phyloP scores from a whole-genome alignment of 1,140 invertebrate genomes.

The Anthonomus grandis region DNA sequence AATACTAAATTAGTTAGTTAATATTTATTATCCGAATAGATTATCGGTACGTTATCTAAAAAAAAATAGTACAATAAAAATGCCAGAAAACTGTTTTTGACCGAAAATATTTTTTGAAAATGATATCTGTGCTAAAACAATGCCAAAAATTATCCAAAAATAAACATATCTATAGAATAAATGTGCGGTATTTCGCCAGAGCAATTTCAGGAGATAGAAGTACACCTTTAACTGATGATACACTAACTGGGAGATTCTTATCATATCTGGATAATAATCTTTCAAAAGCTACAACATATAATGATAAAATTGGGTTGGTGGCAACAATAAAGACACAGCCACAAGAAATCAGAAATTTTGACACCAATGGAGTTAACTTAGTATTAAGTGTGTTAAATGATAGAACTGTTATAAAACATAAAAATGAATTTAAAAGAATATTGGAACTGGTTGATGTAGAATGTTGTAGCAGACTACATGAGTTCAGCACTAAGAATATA shows the following conservation, averaged over 20 bases:
- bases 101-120: too few species aligned
- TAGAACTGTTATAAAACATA: conserved; percentile 19
- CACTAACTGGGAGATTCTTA: conserved; percentile 36
- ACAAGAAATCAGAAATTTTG: conserved; percentile 14
- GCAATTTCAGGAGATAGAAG: conserved; percentile 29
- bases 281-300: conserved; percentile 5
- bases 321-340: conserved; percentile 1
- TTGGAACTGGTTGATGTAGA: conserved; percentile 34
- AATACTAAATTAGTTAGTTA: too few species aligned
- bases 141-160: too few species aligned
- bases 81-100: too few species aligned
- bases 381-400: conserved; percentile 24
- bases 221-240: conserved; percentile 29
- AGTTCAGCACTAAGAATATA: conserved; percentile 27
- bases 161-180: too few species aligned
- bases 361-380: conserved; percentile 10
- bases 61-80: too few species aligned
- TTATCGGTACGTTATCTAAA: too few species aligned
- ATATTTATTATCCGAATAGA: too few species aligned
- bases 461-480: conserved; percentile 29
- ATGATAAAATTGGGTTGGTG: conserved; percentile 16
- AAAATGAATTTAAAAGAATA: conserved; percentile 26
- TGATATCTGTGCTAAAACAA: too few species aligned
- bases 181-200: conserved; percentile 15
- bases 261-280: conserved; percentile 32